phyloP scores from a whole-genome alignment of 2,888 invertebrate genomes.

The Achlya flavicornis region DNA sequence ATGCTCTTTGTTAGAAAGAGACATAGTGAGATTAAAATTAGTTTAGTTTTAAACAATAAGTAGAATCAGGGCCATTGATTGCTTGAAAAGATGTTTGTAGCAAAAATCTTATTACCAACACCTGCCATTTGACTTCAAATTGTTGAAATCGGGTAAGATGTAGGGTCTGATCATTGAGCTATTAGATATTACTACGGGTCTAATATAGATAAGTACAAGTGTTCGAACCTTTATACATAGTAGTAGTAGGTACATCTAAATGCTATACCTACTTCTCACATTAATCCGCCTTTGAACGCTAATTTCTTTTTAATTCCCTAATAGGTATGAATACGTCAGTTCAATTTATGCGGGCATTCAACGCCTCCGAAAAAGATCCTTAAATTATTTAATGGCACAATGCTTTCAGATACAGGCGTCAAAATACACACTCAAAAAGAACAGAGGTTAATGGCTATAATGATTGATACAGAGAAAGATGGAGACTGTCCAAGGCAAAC shows the following conservation, averaged over 20 bases:
- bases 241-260: not conserved
- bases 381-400: constrained; percentile 1
- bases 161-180: no score
- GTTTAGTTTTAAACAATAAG: no score
- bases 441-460: constrained; percentile 36
- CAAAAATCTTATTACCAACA: not conserved
- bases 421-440: constrained; percentile 12
- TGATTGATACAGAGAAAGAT: constrained; percentile 39
- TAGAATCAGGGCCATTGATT: no score
- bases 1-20: no score
- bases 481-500: constrained; percentile 49
- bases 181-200: no score
- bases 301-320: not conserved
- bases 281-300: not conserved
- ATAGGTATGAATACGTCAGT: not conserved
- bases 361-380: not conserved
- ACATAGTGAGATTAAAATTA: no score
- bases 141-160: not conserved
- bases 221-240: not conserved
- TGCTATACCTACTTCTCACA: not conserved
- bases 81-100: not conserved
- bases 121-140: not conserved
- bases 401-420: not conserved
- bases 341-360: constrained; percentile 4
- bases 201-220: not conserved